Conservation (phyloP, 2,888 invertebrate genomes). For the Polietes domitor region DNA sequence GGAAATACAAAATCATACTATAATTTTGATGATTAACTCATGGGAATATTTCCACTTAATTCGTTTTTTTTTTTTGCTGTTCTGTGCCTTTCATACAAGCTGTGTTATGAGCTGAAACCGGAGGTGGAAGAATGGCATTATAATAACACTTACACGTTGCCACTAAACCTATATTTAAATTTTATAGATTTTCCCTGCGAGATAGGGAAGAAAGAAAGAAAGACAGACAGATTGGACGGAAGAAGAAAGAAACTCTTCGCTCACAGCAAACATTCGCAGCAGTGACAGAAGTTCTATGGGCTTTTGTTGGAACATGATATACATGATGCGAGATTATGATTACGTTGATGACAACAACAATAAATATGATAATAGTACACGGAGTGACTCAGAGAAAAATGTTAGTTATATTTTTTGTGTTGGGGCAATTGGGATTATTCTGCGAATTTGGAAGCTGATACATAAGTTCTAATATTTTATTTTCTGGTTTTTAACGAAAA, state of each 20-base stretch:
- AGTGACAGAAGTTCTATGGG: conserved; percentile 33
- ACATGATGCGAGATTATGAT: conserved; percentile 34
- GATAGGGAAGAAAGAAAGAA: conserved; percentile 24
- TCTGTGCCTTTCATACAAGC: neutral
- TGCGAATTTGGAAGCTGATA: too few species aligned
- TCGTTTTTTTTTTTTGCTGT: neutral
- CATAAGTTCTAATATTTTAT: too few species aligned
- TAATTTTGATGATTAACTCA: conserved; percentile 59
- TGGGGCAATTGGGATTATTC: too few species aligned
- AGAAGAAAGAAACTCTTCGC: conserved; percentile 13
- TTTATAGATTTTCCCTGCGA: conserved; percentile 48
- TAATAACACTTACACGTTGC: conserved; percentile 45
- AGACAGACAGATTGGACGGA: neutral
- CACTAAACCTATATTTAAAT: conserved; percentile 51
- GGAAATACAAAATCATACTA: conserved; percentile 52
- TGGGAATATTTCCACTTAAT: conserved; percentile 47
- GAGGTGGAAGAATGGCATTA: conserved; percentile 53
- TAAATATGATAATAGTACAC: conserved; percentile 6
- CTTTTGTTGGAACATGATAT: conserved; percentile 23
- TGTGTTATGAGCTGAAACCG: conserved; percentile 30
- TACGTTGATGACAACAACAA: conserved; percentile 8
- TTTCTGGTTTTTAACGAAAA: too few species aligned
- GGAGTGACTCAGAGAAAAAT: neutral
- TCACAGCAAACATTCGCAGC: neutral
- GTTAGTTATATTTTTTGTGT: too few species aligned